These are phyloP conservation scores for Macrostomum cliftonense DNA, from an alignment of 2,888 invertebrate species.

Conservation along the genomic window DNA sequence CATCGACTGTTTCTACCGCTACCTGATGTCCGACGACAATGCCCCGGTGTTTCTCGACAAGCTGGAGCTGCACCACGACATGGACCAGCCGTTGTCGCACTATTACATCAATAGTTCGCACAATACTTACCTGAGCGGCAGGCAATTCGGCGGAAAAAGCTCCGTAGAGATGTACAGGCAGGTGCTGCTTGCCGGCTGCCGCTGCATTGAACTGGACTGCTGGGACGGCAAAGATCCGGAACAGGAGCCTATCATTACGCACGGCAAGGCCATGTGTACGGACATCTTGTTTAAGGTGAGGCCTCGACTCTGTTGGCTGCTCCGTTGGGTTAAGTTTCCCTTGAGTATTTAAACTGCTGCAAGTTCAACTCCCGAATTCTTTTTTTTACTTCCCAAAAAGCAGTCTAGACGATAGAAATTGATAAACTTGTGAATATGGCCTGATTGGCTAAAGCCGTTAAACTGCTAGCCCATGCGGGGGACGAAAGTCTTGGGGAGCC, in stretches of 20 bases:
- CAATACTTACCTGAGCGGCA: conserved; percentile 38
- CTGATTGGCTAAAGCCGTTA: too few relatives aligned
- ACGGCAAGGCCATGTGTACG: conserved; percentile 99
- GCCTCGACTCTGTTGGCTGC: neutral
- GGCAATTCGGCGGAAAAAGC: conserved; percentile 93
- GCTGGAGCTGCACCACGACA: conserved; percentile 70
- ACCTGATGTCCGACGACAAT: conserved; percentile 98
- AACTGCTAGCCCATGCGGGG: too few relatives aligned
- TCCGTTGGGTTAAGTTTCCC: neutral
- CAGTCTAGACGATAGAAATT: too few relatives aligned
- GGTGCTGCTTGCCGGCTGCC: conserved; percentile 82
- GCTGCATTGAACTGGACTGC: conserved; percentile 91
- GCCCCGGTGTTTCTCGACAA: conserved; percentile 94
- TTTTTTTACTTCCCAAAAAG: too few relatives aligned
- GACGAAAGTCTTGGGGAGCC: too few relatives aligned
- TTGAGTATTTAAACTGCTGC: too few relatives aligned
- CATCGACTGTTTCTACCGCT: conserved; percentile 85
- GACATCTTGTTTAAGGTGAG: conserved; percentile 79
- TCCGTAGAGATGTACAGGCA: conserved; percentile 96
- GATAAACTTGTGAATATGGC: too few relatives aligned
- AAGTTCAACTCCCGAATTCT: too few relatives aligned
- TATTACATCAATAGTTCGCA: conserved; percentile 83
- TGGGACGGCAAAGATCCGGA: conserved; percentile 97
- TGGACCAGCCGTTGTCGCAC: conserved; percentile 92
- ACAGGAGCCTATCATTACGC: conserved; percentile 96